Base-by-base conservation (phyloP, 2,113 vertebrate genomes). In the Choloepus hoffmanni region DNA sequence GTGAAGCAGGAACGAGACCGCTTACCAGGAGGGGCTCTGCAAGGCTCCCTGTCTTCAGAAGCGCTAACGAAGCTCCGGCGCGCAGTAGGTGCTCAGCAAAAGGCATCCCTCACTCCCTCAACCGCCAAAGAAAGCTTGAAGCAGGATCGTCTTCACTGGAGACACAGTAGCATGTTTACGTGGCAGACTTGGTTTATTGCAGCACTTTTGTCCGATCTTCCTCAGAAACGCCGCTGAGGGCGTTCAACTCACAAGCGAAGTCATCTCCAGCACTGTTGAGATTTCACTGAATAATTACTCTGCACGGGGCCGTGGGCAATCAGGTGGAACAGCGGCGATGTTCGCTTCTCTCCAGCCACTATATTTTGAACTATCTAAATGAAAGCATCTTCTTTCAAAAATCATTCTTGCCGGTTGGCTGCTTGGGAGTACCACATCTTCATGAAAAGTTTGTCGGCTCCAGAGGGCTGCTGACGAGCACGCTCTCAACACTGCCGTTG, bases 111-210 rank as follows among this genome's bases (percentile, higher is more conserved):
- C 73, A 50, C 19, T 73, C 24, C 65, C 60, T 74, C 16, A 63
- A 24, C 43, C 19, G 24, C 11, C 65, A 43, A 43, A 90, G 60
- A 85, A 73, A 48, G 43, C 1, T 87, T 36, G 74, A 63, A 84
- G 45, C n/a, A 73, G n/a, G 43, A 83, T 26, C 74, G 5, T 70
- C 23, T 76, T 94, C 74, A 90, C 62, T 84, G 58, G 14, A 36
- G 73, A 58, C 62, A 23, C 8, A 72, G 28, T 55, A 72, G 45
- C 62, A 82, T 11, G 3, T 62, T 89, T 48, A 89, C 67, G 81
- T 83, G 30, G 3, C 60, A 30, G 33, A 19, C 77, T 92, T 55
- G 14, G 24, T 93, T 95, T 65, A 81, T 78, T 72, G 94, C 83
- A 79, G 7, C 18, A 77, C 2, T 2, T 45, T 83, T 77, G 62